phyloP scores from a whole-genome alignment of 2,888 invertebrate species.

The Netelia fuscicornis region DNA sequence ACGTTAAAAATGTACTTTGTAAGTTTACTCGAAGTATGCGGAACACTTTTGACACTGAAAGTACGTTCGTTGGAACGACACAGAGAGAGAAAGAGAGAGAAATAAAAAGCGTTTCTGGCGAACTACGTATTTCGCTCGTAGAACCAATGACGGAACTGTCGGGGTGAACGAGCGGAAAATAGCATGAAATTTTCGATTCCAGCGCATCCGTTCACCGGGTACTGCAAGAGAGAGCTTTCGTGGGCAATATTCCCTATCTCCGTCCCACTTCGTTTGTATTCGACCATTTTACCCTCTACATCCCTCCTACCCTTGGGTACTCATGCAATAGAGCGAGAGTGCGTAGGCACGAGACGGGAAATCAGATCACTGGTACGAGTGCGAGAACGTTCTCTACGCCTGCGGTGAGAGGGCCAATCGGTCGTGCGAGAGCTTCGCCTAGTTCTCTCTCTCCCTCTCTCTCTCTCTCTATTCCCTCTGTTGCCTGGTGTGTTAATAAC shows the following conservation, averaged over 20 bases:
- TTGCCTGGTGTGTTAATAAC: conserved; percentile 53
- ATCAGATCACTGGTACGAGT: conserved; percentile 63
- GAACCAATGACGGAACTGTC: conserved; percentile 27
- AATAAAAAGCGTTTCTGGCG: conserved; percentile 9
- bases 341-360: conserved; percentile 45
- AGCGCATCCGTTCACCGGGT: conserved; percentile 39
- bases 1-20: conserved; percentile 15
- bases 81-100: background rate
- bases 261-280: conserved; percentile 52
- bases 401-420: conserved; percentile 13
- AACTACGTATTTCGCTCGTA: conserved; percentile 14
- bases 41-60: background rate
- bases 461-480: conserved; percentile 3
- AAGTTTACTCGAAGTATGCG: background rate
- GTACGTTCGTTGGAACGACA: too few relatives aligned
- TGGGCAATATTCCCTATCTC: conserved; percentile 31
- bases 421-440: conserved; percentile 15
- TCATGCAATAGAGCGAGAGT: conserved; percentile 32
- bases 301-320: conserved; percentile 28
- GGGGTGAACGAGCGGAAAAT: conserved; percentile 56
- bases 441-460: background rate
- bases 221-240: conserved; percentile 33
- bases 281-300: background rate
- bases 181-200: conserved; percentile 61
- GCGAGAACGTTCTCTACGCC: conserved; percentile 31